phyloP scores from a whole-genome alignment of 2,113 vertebrate species.

The Leptocoma aspasia region DNA sequence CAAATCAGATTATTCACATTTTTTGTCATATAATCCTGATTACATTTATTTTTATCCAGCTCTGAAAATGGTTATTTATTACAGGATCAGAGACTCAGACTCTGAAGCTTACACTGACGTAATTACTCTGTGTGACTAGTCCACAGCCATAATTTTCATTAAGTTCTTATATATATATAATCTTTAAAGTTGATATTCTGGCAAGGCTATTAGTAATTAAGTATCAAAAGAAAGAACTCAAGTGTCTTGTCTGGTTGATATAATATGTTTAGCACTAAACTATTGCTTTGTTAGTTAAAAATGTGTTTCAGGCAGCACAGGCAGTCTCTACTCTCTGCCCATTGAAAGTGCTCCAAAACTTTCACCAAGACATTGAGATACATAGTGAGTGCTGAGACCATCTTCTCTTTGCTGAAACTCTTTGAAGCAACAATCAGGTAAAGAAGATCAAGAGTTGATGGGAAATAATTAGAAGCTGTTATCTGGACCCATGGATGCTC shows the following conservation, averaged over 20 bases:
- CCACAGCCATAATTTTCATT: neutral
- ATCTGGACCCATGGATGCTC: conserved; percentile 2
- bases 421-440: conserved; percentile 54
- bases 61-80: neutral
- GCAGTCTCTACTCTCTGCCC: neutral
- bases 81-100: neutral
- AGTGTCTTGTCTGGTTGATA: neutral
- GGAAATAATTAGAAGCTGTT: conserved; percentile 67
- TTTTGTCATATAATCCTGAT: neutral
- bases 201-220: neutral
- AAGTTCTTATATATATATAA: neutral
- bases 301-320: neutral
- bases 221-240: neutral
- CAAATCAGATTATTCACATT: neutral
- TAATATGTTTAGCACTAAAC: neutral
- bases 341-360: conserved; percentile 8
- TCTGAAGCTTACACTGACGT: neutral
- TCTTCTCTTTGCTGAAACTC: conserved; percentile 48
- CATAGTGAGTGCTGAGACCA: conserved; percentile 5
- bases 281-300: neutral
- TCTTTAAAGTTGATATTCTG: neutral
- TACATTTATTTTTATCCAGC: neutral
- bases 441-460: conserved; percentile 65
- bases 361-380: conserved; percentile 2
- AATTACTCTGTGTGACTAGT: neutral